Evolutionary conservation across 2,797 vertebrate species (phyloP).

Genomic region (Pseudomugil tenellus): DNA sequence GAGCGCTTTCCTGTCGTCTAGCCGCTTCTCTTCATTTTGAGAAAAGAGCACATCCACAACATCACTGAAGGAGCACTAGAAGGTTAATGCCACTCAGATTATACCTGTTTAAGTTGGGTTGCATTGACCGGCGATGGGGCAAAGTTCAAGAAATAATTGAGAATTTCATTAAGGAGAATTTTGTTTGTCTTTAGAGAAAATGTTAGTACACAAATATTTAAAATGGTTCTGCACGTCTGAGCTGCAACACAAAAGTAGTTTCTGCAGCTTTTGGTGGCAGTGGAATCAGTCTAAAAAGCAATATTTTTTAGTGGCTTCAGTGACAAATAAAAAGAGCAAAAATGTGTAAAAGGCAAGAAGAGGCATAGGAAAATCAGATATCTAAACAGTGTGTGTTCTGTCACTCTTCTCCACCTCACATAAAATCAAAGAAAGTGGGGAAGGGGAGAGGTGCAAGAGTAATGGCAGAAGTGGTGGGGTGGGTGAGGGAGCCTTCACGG

Average conservation of each 20-base stretch:
- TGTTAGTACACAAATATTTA: constrained; percentile 1
- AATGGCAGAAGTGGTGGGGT: constrained; percentile 37
- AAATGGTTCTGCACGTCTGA: constrained; percentile 2
- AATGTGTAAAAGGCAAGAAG: constrained; percentile 32
- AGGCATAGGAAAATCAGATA: constrained; percentile 27
- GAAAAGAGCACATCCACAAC: constrained; percentile 48
- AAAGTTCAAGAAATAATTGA: neutral
- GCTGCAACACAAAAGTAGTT: constrained; percentile 16
- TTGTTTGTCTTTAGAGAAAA: constrained; percentile 16
- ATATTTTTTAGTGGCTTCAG: constrained; percentile 16
- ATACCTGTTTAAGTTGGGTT: constrained; percentile 41
- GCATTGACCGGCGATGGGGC: neutral
- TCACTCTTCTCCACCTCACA: constrained; percentile 45
- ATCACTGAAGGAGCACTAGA: constrained; percentile 27
- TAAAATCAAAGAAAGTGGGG: constrained; percentile 63
- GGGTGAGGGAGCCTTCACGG: constrained; percentile 73
- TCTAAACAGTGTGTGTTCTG: constrained; percentile 38
- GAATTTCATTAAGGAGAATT: constrained; percentile 11
- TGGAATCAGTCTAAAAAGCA: constrained; percentile 33
- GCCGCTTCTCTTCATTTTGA: constrained; percentile 69
- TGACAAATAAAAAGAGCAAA: constrained; percentile 7
- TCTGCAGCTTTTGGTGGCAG: neutral
- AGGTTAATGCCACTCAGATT: constrained; percentile 41
- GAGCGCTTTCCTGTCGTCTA: constrained; percentile 65
- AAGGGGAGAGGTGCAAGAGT: constrained; percentile 48